These are phyloP conservation scores for Megaceryle maxima DNA, from an alignment of 2,113 vertebrate genomes.

Conservation along the genomic window DNA sequence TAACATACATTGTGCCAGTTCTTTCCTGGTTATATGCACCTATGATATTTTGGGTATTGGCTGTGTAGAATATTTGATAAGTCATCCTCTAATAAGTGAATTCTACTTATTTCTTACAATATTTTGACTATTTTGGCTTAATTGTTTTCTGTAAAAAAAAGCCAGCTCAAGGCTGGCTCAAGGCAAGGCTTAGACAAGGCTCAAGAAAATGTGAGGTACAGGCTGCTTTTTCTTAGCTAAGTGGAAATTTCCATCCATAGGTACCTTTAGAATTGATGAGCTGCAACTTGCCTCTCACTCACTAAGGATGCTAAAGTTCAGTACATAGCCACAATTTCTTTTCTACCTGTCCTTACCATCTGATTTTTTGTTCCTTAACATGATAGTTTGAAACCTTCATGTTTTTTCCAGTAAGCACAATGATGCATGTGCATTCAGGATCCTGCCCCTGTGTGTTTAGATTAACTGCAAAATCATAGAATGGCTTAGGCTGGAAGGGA, in stretches of 20 bases:
- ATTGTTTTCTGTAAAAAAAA: not conserved
- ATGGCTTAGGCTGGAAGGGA: too few species aligned
- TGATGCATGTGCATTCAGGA: not conserved
- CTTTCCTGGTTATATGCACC: not conserved
- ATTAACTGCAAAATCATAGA: not conserved
- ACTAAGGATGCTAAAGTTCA: not conserved
- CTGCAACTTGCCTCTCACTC: not conserved
- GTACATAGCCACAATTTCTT: not conserved
- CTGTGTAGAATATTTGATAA: not conserved
- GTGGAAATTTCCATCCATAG: not conserved
- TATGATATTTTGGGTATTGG: not conserved
- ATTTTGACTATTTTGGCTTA: not conserved
- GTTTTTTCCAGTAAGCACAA: not conserved
- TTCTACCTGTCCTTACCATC: not conserved
- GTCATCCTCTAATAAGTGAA: not conserved
- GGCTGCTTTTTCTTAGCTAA: not conserved
- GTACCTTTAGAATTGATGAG: not conserved
- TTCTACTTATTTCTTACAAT: not conserved
- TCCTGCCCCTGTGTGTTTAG: not conserved
- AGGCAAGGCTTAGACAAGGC: not conserved
- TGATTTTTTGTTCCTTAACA: not conserved
- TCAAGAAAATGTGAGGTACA: not conserved
- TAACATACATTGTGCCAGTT: not conserved
- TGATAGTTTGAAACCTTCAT: not conserved
- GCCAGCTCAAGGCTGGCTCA: too few species aligned